Evolutionary conservation across 1,140 invertebrate genomes (phyloP), one percentile per base, ranked within the genome.

Genomic region (Formica exsecta): DNA sequence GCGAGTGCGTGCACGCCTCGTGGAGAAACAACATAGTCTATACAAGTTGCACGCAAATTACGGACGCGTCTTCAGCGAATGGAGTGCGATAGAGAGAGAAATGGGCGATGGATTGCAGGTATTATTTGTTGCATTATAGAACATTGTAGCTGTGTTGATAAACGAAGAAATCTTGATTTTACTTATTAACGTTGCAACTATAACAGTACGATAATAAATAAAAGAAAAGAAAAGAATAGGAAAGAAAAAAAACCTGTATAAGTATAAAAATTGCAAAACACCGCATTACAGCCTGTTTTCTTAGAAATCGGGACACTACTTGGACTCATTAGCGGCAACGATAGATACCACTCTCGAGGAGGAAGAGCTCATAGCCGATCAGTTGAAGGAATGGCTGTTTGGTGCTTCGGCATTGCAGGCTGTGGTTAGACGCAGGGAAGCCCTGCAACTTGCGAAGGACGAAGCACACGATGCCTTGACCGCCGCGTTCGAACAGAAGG

Each of bases 31-130:
- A 85, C 98, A 97, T 94, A 97, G 96, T 54, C 95, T 98, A n/a
- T 97, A 98, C 91, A 98, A 98, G 93, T 94, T 98, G 48, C 97
- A 98, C 93, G 96, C 96, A 1, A 97, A 98, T 94, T 98, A 98
- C 93, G 97, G 97, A 3, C 96, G 97, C 79, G 96, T 98, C 38
- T 98, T 98, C 88, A 98, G 97, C 90, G 98, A 98, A 95, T 98
- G 97, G 97, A 98, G 97, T 95, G 97, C 97, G 29, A 97, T 97
- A 83, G 98, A 98, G 92, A 97, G 97, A 92, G 97, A 97, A 90
- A 98, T 98, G 97, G 97, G 97, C 1, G 97, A 98, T 94, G 97
- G 97, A 2, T 91, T 98, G 64, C 97, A 97, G 93, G 97, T 96
- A 92, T 71, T 59, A 66, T 76, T 41, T 3, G 41, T 16, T 87